A percentile compares a stretch with the other conserved stretches of the same genome.
Conservation (phyloP, 2,113 vertebrate genomes). For the Genyomyrus donnyi region DNA sequence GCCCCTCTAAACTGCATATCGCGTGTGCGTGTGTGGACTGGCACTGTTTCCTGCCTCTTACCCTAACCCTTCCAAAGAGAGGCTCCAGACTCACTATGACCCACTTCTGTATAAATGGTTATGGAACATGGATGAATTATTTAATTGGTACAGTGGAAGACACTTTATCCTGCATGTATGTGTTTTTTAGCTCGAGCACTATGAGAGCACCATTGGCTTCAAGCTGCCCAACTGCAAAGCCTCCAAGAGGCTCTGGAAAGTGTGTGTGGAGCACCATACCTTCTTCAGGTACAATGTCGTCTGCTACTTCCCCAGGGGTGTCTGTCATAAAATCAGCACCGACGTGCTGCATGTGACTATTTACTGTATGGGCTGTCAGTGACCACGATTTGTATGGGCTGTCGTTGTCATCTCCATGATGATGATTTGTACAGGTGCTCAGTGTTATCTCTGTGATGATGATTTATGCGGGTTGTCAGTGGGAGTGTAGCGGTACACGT, state of each 20-base stretch:
- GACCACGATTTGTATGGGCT: neutral
- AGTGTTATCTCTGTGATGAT: neutral
- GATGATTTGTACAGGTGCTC: neutral
- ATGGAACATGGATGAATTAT: neutral
- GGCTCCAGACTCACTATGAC: neutral
- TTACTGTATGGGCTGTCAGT: neutral
- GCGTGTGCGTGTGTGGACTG: neutral
- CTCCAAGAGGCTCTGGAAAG: conserved; percentile 98
- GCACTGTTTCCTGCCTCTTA: neutral
- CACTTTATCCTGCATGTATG: neutral
- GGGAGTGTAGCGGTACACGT: no score
- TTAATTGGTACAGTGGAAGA: neutral
- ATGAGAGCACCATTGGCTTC: conserved; percentile 95
- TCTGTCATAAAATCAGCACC: neutral
- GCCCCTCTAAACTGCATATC: neutral
- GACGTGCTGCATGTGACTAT: neutral
- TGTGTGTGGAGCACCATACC: conserved; percentile 95
- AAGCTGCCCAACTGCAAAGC: conserved; percentile 93
- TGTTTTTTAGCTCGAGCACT: conserved; percentile 78
- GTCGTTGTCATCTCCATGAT: neutral
- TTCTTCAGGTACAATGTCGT: conserved; percentile 81
- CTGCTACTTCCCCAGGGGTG: neutral
- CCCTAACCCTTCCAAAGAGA: neutral
- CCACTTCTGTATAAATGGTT: neutral
- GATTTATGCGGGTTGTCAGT: neutral